Evolutionary conservation across 2,113 vertebrate genomes (phyloP), one percentile per base, ranked within the genome.

Genomic region (Damaliscus lunatus): DNA sequence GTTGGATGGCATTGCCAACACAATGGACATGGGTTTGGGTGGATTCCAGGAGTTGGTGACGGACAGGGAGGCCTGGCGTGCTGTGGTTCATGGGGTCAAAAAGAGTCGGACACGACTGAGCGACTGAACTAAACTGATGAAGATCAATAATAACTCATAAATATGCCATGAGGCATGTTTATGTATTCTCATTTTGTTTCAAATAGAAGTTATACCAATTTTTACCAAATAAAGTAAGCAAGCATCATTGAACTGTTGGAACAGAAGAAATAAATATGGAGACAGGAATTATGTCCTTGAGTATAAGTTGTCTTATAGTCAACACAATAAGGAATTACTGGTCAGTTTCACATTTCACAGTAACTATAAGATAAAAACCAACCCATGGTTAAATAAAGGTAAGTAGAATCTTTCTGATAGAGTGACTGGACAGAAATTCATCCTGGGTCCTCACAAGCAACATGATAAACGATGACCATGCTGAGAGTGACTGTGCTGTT

Each of bases 91-190:
- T 15, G 60, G 13, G 60, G 29, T 62, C 3, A 3, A 1, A 31
- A 62, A 62, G 59, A 62, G 29, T 62, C 0, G 1, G 60, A 62
- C 29, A 62, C 13, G 1, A 62, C 29, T 31, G 29, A 62, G 6
- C 6, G 0, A 62, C 60, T 31, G 60, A 62, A 62, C 29, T 62
- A 1, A 62, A 62, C 29, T 62, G 60, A 62, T 31, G 29, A 60
- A 94, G 46, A 43, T 67, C 59, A 95, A 74, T 92, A 88, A 91
- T 82, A 87, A 94, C n/a, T 85, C 11, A 90, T 64, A 55, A 89
- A 33, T 16, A 81, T 52, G 4, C 13, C 83, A 10, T 29, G n/a
- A 62, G 52, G 2, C 46, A 27, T 57, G n/a, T 80, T 95, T 88
- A 64, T 19, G 21, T 50, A 50, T 40, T 84, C 21, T 78, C 29